Evolutionary conservation across 2,113 vertebrate genomes (phyloP), one percentile per base, ranked within the genome.

Genomic region (Eupsittula cactorum): DNA sequence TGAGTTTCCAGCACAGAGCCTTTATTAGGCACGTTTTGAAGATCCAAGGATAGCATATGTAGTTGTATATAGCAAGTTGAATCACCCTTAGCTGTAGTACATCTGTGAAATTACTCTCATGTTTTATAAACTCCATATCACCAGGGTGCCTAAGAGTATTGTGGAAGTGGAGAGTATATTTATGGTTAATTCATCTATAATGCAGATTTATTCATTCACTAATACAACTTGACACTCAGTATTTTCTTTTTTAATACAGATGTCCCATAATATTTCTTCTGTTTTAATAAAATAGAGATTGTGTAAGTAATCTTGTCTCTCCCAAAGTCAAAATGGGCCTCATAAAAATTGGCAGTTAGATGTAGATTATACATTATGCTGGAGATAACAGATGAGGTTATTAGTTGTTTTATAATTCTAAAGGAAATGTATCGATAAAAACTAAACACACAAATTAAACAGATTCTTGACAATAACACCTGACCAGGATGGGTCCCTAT

Each of bases 211-310:
- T 88, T 92, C 10, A 62, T 87, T 95, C 75, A 92, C 71, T 96
- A 96, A 97, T 91, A 37, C 70, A 95, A 88, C 42, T 31, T 71
- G 75, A 88, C 84, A 87, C 17, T 82, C 21, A 42, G 31, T 90
- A 94, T 82, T 95, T 97, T 93, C 13, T 87, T 95, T 96, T 93
- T 92, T 90, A 96, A 92, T 83, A 97, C 93, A 92, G 94, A 59
- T 29, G 9, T 47, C 62, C 62, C 11, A 11, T 42, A 90, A 25
- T 93, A 92, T 87, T 97, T 95, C 69, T 93, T 91, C 49, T 59
- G 69, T 91, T 97, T 96, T 97, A 97, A 97, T 97, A 96, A 98
- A 97, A 96, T 8, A 83, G 64, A 95, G 87, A 94, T 93, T 96
- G 90, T 92, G 57, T 3, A 71, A 86, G 67, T 90, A 94, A 95